phyloP scores from a whole-genome alignment of 2,113 vertebrate genomes.

The Arizona elegans region DNA sequence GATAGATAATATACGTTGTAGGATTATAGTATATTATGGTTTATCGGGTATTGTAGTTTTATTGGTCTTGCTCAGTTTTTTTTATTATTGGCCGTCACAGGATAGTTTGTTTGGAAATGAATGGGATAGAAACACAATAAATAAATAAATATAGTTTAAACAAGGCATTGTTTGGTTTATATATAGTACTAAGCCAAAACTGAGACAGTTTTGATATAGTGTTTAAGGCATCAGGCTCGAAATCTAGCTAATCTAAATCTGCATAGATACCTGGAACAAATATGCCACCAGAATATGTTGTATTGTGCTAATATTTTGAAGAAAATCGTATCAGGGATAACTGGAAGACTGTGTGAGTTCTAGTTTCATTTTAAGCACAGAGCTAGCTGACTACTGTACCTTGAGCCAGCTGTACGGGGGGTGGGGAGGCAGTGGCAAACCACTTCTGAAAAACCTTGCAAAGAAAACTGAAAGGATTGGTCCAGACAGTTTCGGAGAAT shows the following conservation, averaged over 20 bases:
- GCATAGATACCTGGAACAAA: not conserved
- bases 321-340: not conserved
- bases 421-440: not conserved
- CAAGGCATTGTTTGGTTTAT: not conserved
- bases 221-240: not conserved
- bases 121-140: not conserved
- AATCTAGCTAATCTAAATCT: not conserved
- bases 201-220: not conserved
- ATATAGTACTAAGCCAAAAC: not conserved
- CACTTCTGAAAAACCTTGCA: not conserved
- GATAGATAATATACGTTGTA: not conserved
- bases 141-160: not conserved
- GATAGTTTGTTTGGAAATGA: not conserved
- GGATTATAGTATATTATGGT: not conserved
- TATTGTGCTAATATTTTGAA: not conserved
- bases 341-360: not conserved
- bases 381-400: not conserved
- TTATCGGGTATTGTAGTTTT: not conserved
- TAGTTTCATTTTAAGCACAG: not conserved
- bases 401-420: not conserved
- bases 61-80: not conserved
- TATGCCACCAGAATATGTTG: not conserved
- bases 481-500: not conserved
- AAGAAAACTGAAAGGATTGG: not conserved
- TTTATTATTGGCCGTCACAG: not conserved